Base-by-base conservation (phyloP, 2,113 vertebrate species). In the Zosterops borbonicus region DNA sequence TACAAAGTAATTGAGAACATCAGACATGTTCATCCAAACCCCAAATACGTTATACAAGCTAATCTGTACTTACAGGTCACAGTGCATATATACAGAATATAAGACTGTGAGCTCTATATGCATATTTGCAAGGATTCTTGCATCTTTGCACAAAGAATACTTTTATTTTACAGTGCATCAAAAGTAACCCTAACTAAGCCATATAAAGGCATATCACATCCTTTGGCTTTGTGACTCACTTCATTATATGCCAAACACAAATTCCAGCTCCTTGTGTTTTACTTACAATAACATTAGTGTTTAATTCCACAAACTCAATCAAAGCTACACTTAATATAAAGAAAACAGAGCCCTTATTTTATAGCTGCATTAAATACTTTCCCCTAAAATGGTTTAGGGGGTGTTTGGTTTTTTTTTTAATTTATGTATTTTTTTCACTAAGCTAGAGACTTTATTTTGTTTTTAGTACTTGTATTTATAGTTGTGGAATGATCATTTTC, bases 331-430 rank as follows among this genome's bases (percentile, higher is more conserved):
- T 98, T 97, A 97, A 96, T 97, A 97, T 95, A 98, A 98, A 96
- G 95, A 96, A 97, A 97, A 94, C 94, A 97, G 97, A 97, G 95
- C 87, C 88, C 67, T 79, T 92, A 49, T 96, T 98, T 98, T 97
- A 98, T 96, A 93, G 95, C 96, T 79, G 87, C 91, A 95, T 94
- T 98, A 98, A 98, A 97, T 97, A 97, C 97, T 97, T 98, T 96
- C 86, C 78, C 75, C 86, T 93, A 83, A 96, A 98, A 97, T 96
- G 96, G 94, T 96, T 98, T 97, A 50, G 83, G 82, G 95, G 77
- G 21, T 79, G 1, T 5, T 27, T 35, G 11, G 39, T 39, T 41
- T 95, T 60, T 15, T 5, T 49, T 49, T 24, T 23, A 74, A 97
- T 98, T 98, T 97, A 97, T 97, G 86, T 83, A 81, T 96, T 68